Percentiles rank a stretch among this genome's conserved stretches.
Conservation (phyloP, 2,888 invertebrate species). For the Ischnura elegans region DNA sequence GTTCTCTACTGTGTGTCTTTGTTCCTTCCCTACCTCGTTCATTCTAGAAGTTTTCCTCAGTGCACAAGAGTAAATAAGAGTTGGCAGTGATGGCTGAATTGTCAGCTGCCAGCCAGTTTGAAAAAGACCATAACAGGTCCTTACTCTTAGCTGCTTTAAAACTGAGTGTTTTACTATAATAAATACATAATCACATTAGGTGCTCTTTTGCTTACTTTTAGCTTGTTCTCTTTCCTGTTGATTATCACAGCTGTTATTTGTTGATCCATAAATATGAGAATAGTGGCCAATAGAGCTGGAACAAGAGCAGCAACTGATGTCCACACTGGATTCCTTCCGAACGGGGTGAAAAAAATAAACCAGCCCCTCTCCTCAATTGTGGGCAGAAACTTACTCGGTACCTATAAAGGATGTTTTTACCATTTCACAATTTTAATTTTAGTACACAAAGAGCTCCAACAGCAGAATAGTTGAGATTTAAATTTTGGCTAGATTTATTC, state of each 20-base stretch:
- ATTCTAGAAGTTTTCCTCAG: too few species aligned
- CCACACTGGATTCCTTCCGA: slow-evolving; percentile 92
- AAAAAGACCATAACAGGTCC: too few species aligned
- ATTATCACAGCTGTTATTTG: slow-evolving; percentile 99
- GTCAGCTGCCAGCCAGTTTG: too few species aligned
- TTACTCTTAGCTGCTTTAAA: too few species aligned
- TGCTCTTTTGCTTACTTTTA: slow-evolving; percentile 82
- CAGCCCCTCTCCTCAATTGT: slow-evolving; percentile 88
- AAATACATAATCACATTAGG: too few species aligned
- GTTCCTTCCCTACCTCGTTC: too few species aligned
- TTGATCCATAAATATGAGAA: slow-evolving; percentile 99
- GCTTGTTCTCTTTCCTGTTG: slow-evolving; percentile 98
- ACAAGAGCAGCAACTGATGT: slow-evolving; percentile 90
- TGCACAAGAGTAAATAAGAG: too few species aligned
- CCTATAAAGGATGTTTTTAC: slow-evolving; percentile 72
- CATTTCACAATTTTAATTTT: not conserved
- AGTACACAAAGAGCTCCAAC: not conserved
- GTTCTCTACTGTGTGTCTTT: too few species aligned
- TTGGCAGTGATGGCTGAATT: too few species aligned
- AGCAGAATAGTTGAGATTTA: too few species aligned
- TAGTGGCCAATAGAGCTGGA: slow-evolving; percentile 96
- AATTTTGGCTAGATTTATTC: too few species aligned
- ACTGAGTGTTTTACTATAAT: too few species aligned
- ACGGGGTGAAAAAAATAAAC: slow-evolving; percentile 85
- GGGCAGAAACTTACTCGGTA: slow-evolving; percentile 91